These are phyloP conservation scores for Acrocephalus kingi DNA, from an alignment of 2,113 vertebrate species.

Conservation along the genomic window DNA sequence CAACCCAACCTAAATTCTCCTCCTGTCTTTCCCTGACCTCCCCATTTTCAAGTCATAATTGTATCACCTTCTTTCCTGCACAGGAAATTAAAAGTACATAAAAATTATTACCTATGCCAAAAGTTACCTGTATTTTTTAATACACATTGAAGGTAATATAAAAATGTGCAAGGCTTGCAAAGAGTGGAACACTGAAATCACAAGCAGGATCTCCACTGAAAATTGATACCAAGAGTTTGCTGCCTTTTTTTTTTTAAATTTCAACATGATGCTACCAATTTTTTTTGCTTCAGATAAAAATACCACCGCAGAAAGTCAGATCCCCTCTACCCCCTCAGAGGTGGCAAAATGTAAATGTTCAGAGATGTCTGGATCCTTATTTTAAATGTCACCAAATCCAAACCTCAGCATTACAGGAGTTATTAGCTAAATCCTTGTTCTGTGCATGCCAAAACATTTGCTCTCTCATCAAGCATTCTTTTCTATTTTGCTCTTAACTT, in stretches of 20 bases:
- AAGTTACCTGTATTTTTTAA: background rate
- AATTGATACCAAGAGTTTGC: background rate
- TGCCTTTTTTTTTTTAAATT: background rate
- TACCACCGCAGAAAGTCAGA: conserved; percentile 30
- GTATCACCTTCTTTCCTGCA: background rate
- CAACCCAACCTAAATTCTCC: background rate
- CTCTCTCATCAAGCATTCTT: background rate
- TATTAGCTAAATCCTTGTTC: conserved; percentile 34
- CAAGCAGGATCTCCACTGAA: background rate
- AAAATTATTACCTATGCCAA: background rate
- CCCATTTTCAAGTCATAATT: background rate
- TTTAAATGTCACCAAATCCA: conserved; percentile 67
- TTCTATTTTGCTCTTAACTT: background rate
- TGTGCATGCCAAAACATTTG: conserved; percentile 2
- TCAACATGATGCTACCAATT: background rate
- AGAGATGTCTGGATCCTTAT: conserved; percentile 17
- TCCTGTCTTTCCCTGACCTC: background rate
- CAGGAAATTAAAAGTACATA: background rate
- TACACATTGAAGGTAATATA: background rate
- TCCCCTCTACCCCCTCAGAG: conserved; percentile 37
- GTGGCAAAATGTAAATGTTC: conserved; percentile 26
- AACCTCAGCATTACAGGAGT: conserved; percentile 34
- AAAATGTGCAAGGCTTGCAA: background rate
- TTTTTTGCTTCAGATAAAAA: conserved; percentile 26
- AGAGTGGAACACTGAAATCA: background rate